Evolutionary conservation across 2,113 vertebrate species (phyloP).

Genomic region (Pseudopipra pipra): DNA sequence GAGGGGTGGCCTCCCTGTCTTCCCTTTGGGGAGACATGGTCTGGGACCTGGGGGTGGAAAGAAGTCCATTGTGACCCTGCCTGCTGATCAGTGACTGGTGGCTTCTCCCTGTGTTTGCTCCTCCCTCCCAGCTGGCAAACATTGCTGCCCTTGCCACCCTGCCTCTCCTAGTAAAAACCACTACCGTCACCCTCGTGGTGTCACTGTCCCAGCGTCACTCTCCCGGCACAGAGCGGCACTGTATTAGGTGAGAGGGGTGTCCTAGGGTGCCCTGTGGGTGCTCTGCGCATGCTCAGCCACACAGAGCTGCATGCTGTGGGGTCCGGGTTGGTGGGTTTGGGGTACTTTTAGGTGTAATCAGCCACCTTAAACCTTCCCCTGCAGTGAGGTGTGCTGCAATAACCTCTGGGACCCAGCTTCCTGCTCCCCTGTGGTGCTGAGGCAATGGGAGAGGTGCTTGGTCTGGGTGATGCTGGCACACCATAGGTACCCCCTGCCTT

Average conservation of each 20-base stretch:
- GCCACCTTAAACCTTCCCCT: neutral
- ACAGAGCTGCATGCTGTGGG: rapidly evolving
- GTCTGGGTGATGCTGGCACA: neutral
- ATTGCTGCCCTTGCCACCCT: neutral
- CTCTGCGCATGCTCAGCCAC: rapidly evolving
- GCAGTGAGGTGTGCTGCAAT: rapidly evolving
- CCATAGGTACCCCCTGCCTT: too few species aligned
- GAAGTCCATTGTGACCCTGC: neutral
- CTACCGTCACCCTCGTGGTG: neutral
- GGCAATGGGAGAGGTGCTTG: neutral
- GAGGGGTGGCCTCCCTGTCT: neutral
- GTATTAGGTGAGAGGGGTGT: neutral
- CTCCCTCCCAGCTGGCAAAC: neutral
- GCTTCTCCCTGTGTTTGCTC: neutral
- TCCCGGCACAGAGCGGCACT: rapidly evolving
- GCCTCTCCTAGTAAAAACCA: neutral
- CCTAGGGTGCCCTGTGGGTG: neutral
- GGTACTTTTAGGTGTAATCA: neutral
- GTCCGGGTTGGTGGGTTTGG: neutral
- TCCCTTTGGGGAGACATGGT: rapidly evolving
- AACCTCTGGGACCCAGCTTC: neutral
- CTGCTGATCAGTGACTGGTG: neutral
- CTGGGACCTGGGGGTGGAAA: neutral
- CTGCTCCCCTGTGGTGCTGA: neutral
- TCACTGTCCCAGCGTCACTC: neutral